A percentile compares a stretch with the other conserved stretches of the same genome.
Conservation (phyloP, 2,888 invertebrate species). For the Entomobrya proxima region DNA sequence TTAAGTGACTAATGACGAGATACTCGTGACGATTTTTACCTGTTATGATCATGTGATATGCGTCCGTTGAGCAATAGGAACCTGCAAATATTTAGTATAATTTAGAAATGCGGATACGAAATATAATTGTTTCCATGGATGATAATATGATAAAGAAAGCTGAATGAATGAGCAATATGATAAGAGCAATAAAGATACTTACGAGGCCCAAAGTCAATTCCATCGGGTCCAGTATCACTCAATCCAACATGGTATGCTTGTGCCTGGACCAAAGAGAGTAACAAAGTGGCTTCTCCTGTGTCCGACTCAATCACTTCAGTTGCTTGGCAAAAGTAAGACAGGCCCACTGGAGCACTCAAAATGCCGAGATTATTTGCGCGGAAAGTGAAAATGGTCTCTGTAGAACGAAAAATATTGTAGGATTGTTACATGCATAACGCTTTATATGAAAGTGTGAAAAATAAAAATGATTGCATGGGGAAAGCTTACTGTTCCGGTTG, state of each 20-base stretch:
- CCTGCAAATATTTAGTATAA: too few species aligned
- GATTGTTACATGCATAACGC: background rate
- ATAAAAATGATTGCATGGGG: background rate
- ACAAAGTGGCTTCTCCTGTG: conserved; percentile 24
- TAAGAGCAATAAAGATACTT: too few species aligned
- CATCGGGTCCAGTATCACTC: conserved; percentile 53
- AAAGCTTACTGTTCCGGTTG: conserved; percentile 38
- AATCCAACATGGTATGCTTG: conserved; percentile 51
- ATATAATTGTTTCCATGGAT: background rate
- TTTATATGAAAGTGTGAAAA: background rate
- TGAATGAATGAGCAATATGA: background rate
- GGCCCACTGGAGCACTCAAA: conserved; percentile 52
- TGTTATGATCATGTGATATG: conserved; percentile 49
- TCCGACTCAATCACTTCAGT: conserved; percentile 55
- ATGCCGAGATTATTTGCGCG: conserved; percentile 51
- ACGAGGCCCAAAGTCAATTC: conserved; percentile 57
- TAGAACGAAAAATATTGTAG: background rate
- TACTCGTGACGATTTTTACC: too few species aligned
- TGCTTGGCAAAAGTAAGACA: conserved; percentile 59
- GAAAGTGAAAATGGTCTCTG: conserved; percentile 32
- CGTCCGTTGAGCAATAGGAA: conserved; percentile 48
- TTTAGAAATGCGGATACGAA: background rate
- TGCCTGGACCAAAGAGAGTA: conserved; percentile 42
- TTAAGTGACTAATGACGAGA: too few species aligned
- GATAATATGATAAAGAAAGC: background rate